phyloP scores from a whole-genome alignment of 37 sponge, comb jelly and placozoan species.

The Axinella damicornis region DNA sequence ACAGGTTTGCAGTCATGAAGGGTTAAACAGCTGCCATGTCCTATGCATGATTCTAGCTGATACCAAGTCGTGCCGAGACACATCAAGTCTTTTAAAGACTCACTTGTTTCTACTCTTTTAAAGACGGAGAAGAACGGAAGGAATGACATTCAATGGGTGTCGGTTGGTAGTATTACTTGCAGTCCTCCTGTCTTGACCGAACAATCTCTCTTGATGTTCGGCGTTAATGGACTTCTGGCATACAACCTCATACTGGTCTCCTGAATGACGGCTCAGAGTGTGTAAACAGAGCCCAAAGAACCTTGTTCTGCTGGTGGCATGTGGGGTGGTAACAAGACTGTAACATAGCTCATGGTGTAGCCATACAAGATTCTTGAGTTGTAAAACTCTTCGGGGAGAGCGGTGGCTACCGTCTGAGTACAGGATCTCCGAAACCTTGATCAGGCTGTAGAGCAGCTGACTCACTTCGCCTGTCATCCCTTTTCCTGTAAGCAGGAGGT shows the following conservation, averaged over 20 bases:
- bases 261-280: background rate
- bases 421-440: background rate
- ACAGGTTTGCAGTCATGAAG: too few species aligned
- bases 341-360: conserved; percentile 28
- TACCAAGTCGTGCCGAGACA: too few species aligned
- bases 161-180: conserved; percentile 24
- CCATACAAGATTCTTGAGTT: conserved; percentile 21
- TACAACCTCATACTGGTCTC: conserved; percentile 18
- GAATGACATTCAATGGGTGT: conserved; percentile 8
- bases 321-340: conserved; percentile 6
- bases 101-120: conserved; percentile 15
- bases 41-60: too few species aligned
- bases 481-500: background rate
- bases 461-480: background rate
- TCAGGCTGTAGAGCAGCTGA: background rate
- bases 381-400: conserved; percentile 1
- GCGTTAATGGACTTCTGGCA: conserved; percentile 29
- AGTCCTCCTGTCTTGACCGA: conserved; percentile 1
- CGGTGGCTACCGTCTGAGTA: background rate
- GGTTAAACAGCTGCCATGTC: too few species aligned
- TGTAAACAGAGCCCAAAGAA: conserved; percentile 13
- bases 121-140: conserved; percentile 13
- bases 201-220: conserved; percentile 25
- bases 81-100: too few species aligned
- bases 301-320: background rate